Conservation (phyloP, 2,888 invertebrate genomes). For the Lithodes maja region DNA sequence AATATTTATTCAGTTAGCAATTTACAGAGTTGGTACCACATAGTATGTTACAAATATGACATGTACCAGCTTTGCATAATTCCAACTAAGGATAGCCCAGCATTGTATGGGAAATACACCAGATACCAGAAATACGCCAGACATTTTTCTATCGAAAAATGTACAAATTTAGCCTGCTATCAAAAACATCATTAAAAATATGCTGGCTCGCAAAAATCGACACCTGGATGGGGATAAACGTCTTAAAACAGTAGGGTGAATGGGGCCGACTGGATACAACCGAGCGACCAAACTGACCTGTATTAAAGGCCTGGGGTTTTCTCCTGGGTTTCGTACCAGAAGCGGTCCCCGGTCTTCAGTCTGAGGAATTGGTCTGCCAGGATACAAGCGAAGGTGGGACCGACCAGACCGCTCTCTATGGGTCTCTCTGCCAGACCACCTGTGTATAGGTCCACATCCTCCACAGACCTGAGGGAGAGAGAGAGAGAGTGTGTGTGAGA, state of each 20-base stretch:
- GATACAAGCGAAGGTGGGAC: slow-evolving; percentile 89
- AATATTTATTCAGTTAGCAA: too few relatives aligned
- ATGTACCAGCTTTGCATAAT: too few relatives aligned
- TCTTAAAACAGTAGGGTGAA: too few relatives aligned
- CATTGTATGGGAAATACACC: neutral
- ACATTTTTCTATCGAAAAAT: neutral
- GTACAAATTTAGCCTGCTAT: too few relatives aligned
- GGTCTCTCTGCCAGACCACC: slow-evolving; percentile 90
- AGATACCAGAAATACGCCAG: neutral
- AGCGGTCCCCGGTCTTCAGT: slow-evolving; percentile 87
- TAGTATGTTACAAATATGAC: too few relatives aligned
- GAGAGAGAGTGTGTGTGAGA: neutral
- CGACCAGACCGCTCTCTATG: slow-evolving; percentile 84
- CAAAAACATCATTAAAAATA: too few relatives aligned
- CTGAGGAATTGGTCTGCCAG: slow-evolving; percentile 89
- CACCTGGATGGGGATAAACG: too few relatives aligned
- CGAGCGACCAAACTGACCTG: slow-evolving; percentile 76
- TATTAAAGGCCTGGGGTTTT: slow-evolving; percentile 81
- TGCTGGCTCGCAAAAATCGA: too few relatives aligned
- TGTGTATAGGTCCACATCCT: slow-evolving; percentile 92
- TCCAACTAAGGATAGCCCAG: too few relatives aligned
- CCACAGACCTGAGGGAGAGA: slow-evolving; percentile 76
- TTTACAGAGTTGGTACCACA: too few relatives aligned
- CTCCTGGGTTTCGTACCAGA: slow-evolving; percentile 88
- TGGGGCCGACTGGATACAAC: too few relatives aligned